Evolutionary conservation across 2,113 vertebrate genomes (phyloP).

Genomic region (Erythrolamprus reginae): DNA sequence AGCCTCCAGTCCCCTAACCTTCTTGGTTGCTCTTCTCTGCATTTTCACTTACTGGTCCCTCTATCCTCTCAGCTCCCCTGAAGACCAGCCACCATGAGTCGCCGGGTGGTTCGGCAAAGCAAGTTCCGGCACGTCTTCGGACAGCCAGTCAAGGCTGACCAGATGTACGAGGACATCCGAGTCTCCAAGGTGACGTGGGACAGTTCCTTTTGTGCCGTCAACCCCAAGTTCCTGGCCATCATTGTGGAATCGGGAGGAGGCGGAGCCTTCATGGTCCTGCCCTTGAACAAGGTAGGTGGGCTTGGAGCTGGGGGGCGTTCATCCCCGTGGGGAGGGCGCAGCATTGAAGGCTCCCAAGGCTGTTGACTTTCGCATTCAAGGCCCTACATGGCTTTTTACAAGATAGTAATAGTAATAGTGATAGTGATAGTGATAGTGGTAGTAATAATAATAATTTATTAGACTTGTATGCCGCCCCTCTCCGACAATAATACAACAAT

Average conservation of each 20-base stretch:
- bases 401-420: too few species aligned
- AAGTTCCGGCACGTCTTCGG: slow-evolving; percentile 98
- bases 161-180: slow-evolving; percentile 93
- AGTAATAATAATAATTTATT: too few species aligned
- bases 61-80: not conserved
- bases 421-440: too few species aligned
- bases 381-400: not conserved
- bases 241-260: slow-evolving; percentile 93
- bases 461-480: too few species aligned
- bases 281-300: slow-evolving; percentile 84
- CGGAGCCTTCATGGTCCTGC: slow-evolving; percentile 89
- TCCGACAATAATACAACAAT: too few species aligned
- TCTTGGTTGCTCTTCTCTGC: too few species aligned
- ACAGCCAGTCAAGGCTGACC: slow-evolving; percentile 89
- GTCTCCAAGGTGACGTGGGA: slow-evolving; percentile 98
- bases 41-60: too few species aligned
- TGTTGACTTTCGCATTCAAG: not conserved
- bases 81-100: slow-evolving; percentile 79
- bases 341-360: not conserved
- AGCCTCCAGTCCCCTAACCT: too few species aligned
- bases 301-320: not conserved
- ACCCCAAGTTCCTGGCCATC: slow-evolving; percentile 95
- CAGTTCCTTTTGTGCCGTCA: slow-evolving; percentile 96
- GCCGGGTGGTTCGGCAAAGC: slow-evolving; percentile 95
- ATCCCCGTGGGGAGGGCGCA: not conserved